These are phyloP conservation scores for Eueides isabella DNA, from an alignment of 1,140 invertebrate genomes.

Conservation along the genomic window DNA sequence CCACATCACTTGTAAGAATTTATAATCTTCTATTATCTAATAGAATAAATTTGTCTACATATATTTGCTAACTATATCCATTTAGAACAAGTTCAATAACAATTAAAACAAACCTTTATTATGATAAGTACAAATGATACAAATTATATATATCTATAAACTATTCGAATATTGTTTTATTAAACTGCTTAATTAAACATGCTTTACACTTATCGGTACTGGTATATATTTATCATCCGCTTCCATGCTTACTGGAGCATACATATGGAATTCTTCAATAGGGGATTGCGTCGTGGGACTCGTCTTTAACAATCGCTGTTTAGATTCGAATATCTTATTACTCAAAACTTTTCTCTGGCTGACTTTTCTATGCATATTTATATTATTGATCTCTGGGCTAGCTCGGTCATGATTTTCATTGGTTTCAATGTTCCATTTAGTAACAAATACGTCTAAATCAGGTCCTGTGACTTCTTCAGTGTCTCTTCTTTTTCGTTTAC, in stretches of 20 bases:
- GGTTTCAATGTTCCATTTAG: constrained; percentile 19
- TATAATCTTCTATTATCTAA: neutral
- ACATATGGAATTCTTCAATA: constrained; percentile 25
- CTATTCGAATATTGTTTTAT: constrained; percentile 9
- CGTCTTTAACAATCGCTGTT: constrained; percentile 29
- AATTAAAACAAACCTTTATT: constrained; percentile 9
- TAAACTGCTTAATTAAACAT: constrained; percentile 24
- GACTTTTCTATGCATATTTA: constrained; percentile 15
- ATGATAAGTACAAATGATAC: constrained; percentile 13
- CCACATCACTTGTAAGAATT: neutral
- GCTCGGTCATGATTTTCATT: neutral
- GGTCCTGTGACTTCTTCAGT: constrained; percentile 56
- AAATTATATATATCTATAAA: constrained; percentile 4
- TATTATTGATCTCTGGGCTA: neutral
- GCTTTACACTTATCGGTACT: constrained; percentile 53
- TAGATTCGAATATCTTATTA: constrained; percentile 30
- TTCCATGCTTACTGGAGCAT: constrained; percentile 23
- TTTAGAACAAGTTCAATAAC: constrained; percentile 13
- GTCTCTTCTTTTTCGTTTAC: constrained; percentile 71
- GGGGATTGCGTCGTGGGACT: constrained; percentile 27
- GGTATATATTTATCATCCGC: constrained; percentile 50
- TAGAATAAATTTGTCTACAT: neutral
- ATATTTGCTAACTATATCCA: neutral
- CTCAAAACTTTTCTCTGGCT: constrained; percentile 26
- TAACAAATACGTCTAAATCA: constrained; percentile 31